Conservation (phyloP, 2,888 invertebrate species). For the Rhaphigaster nebulosa region DNA sequence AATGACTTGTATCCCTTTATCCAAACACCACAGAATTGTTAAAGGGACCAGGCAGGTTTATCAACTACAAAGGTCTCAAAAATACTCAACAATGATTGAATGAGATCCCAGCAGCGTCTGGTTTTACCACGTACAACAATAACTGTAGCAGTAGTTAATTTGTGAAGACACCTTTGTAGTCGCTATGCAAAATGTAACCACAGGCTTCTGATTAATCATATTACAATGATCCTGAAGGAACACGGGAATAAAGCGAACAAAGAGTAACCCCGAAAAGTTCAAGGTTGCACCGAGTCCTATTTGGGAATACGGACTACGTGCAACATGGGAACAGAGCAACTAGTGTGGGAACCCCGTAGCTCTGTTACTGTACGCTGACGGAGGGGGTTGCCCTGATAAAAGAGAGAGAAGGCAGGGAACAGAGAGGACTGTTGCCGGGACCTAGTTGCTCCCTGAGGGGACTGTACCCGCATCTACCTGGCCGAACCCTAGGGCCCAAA, state of each 20-base stretch:
- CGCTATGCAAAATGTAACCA: slow-evolving; percentile 17
- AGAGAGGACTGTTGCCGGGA: no score
- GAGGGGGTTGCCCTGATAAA: no score
- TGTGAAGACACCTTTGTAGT: not conserved
- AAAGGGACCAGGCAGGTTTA: no score
- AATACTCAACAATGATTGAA: not conserved
- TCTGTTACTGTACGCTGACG: no score
- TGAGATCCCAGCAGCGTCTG: not conserved
- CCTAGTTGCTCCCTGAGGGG: not conserved
- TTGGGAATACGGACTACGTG: not conserved
- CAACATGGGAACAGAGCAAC: not conserved
- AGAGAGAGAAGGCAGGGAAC: no score
- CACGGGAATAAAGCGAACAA: not conserved
- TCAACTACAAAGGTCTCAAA: not conserved
- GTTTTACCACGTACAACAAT: not conserved
- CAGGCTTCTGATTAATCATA: not conserved
- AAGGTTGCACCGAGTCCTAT: not conserved
- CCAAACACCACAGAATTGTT: no score
- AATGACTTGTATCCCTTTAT: no score
- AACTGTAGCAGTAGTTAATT: not conserved
- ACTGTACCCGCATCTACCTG: slow-evolving; percentile 26
- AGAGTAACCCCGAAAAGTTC: not conserved
- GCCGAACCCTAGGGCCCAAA: slow-evolving; percentile 28
- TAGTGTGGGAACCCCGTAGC: slow-evolving; percentile 14
- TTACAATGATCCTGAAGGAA: not conserved